Conservation (phyloP, 1,140 invertebrate genomes). For the Apis florea region DNA sequence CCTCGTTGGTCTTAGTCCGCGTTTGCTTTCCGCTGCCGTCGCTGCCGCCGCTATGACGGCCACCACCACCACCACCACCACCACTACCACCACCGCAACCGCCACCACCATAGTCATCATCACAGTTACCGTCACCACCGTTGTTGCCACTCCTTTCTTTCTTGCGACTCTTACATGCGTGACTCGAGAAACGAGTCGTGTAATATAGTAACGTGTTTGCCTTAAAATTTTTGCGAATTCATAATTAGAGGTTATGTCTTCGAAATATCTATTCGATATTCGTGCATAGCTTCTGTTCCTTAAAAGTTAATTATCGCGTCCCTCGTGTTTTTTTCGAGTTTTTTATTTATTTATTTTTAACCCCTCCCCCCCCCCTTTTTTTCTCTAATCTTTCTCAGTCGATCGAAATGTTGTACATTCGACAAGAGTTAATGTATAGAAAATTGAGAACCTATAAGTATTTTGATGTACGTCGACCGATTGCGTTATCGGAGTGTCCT, state of each 20-base stretch:
- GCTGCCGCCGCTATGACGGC: not conserved
- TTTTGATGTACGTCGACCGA: not conserved
- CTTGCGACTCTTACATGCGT: not conserved
- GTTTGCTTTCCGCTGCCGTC: not conserved
- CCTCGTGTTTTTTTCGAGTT: no score
- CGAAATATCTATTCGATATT: not conserved
- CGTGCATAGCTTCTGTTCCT: no score
- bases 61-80: no score
- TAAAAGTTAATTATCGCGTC: no score
- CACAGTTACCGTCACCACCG: not conserved
- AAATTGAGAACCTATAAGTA: not conserved
- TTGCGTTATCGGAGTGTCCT: not conserved
- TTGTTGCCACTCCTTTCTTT: not conserved
- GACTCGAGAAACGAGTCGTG: conserved; percentile 1
- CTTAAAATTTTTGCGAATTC: not conserved
- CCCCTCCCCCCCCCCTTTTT: no score
- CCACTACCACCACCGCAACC: no score
- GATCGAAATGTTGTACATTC: no score
- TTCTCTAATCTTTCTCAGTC: no score
- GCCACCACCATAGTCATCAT: not conserved
- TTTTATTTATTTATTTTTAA: no score
- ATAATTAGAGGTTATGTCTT: no score
- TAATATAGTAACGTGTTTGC: not conserved
- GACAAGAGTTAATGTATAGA: no score
- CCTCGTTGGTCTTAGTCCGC: conserved; percentile 2